Conservation (phyloP, 2,888 invertebrate genomes). For the Ophraella communa region DNA sequence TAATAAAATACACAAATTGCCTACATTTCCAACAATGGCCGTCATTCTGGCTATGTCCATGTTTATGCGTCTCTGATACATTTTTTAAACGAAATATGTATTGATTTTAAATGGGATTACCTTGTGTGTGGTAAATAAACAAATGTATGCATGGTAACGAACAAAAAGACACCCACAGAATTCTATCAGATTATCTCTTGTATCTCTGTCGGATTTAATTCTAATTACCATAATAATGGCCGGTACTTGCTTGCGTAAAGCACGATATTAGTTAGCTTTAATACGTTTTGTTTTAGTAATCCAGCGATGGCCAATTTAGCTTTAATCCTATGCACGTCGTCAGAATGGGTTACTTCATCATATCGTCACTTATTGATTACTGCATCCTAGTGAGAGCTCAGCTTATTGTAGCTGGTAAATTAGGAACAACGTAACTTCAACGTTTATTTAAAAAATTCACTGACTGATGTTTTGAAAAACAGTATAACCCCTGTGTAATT, state of each 20-base stretch:
- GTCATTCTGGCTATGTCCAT: too few species aligned
- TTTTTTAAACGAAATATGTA: neutral
- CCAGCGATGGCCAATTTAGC: slow-evolving; percentile 25
- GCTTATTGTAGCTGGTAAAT: neutral
- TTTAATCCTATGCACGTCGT: slow-evolving; percentile 17
- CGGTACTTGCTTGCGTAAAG: slow-evolving; percentile 44
- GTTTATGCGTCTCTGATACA: too few species aligned
- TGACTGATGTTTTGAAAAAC: too few species aligned
- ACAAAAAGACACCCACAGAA: slow-evolving; percentile 15
- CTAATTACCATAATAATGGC: slow-evolving; percentile 46
- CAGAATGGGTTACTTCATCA: slow-evolving; percentile 14
- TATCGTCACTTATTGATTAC: slow-evolving; percentile 22
- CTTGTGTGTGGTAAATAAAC: neutral
- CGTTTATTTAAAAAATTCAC: too few species aligned
- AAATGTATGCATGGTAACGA: neutral
- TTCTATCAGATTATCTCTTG: slow-evolving; percentile 42
- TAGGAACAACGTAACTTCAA: too few species aligned
- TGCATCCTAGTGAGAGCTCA: neutral
- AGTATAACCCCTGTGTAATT: too few species aligned
- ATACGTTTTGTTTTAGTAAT: slow-evolving; percentile 42
- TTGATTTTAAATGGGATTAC: neutral
- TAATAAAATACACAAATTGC: too few species aligned
- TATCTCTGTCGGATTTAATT: slow-evolving; percentile 42
- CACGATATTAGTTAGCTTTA: slow-evolving; percentile 49
- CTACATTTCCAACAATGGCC: too few species aligned